A percentile compares a stretch with the other conserved stretches of the same genome.
Evolutionary conservation across 2,888 invertebrate species (phyloP).

Genomic region (Rhynchonema sp.): DNA sequence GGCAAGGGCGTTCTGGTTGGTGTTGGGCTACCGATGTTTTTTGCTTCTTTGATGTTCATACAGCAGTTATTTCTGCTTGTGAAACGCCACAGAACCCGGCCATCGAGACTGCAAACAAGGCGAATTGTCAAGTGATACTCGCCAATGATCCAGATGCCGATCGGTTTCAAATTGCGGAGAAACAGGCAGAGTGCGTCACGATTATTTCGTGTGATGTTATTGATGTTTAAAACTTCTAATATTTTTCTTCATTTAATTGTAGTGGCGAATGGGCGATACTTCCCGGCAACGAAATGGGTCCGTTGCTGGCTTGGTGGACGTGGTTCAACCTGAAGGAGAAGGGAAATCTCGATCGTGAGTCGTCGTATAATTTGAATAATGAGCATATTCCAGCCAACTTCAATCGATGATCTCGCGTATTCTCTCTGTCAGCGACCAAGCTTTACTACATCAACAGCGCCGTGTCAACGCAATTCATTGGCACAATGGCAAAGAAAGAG

Average conservation of each 20-base stretch:
- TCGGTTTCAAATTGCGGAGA: constrained; percentile 76
- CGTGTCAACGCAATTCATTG: constrained; percentile 82
- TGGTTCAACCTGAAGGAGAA: constrained; percentile 40
- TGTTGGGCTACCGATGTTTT: constrained; percentile 10
- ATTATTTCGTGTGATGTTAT: constrained; percentile 9
- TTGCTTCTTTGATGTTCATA: background rate
- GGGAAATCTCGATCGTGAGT: too few species aligned
- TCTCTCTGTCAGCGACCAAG: constrained; percentile 35
- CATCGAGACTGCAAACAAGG: constrained; percentile 52
- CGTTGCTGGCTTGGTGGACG: constrained; percentile 82
- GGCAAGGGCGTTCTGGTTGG: constrained; percentile 51
- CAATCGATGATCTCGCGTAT: too few species aligned
- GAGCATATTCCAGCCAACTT: too few species aligned
- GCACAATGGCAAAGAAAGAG: constrained; percentile 54
- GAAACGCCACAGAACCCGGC: constrained; percentile 41
- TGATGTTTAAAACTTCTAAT: background rate
- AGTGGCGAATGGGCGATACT: constrained; percentile 67
- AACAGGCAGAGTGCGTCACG: constrained; percentile 40
- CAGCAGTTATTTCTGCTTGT: background rate
- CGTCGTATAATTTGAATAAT: too few species aligned
- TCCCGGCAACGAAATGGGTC: constrained; percentile 82
- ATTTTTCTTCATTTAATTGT: background rate
- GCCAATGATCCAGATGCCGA: constrained; percentile 99
- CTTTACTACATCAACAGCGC: constrained; percentile 73
- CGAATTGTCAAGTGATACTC: constrained; percentile 52